Conservation (phyloP, 2,797 vertebrate genomes). For the Tarsius wallacei region DNA sequence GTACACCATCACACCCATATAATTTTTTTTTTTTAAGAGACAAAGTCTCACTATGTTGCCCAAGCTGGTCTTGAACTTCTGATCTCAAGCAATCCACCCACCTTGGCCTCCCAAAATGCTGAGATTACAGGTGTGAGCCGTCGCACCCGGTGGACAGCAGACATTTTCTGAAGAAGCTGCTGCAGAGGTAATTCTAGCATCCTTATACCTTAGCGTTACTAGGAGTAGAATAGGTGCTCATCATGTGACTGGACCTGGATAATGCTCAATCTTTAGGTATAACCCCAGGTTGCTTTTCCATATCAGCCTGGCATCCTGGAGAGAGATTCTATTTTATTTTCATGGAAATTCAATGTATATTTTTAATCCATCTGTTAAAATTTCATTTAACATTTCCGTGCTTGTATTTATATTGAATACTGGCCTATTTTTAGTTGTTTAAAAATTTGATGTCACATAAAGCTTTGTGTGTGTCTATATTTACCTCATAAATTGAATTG, state of each 20-base stretch:
- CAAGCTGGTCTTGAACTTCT: too few species aligned
- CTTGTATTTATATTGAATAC: neutral
- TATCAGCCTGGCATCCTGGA: neutral
- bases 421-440: constrained; percentile 13
- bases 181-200: neutral
- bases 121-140: too few species aligned
- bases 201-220: neutral
- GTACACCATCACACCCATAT: too few species aligned
- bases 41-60: too few species aligned
- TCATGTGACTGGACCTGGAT: accelerated
- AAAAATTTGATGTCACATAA: constrained; percentile 45
- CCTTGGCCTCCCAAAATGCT: too few species aligned
- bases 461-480: constrained; percentile 50
- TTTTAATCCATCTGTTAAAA: constrained; percentile 57
- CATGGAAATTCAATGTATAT: constrained; percentile 10
- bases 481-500: neutral
- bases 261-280: neutral
- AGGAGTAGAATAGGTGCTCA: neutral
- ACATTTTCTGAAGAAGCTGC: neutral
- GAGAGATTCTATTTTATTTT: constrained; percentile 20
- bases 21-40: too few species aligned
- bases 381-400: neutral
- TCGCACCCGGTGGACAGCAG: neutral
- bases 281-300: neutral
- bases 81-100: too few species aligned